Base-by-base conservation (phyloP, 2,888 invertebrate genomes). In the Nipponacmea schrenckii region DNA sequence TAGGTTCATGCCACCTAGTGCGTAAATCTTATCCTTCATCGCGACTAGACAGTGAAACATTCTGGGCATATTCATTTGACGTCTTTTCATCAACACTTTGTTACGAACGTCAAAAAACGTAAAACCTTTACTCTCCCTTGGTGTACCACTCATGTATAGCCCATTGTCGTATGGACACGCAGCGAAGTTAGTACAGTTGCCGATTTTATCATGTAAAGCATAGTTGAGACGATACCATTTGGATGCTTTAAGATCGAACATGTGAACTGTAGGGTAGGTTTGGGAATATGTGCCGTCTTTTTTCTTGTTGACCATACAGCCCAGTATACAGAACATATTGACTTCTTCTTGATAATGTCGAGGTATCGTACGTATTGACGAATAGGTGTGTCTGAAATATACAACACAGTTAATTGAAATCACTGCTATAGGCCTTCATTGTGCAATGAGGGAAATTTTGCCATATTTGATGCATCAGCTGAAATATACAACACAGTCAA, bases 351-450 rank as follows among this genome's bases (percentile, higher is more conserved):
- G 56, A 20, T 56, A 24, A 56, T 56, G 56, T 20, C 56, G 56
- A 20, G 56, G 56, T 56, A 56, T 24, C 20, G 56, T 56, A 20
- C 56, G 20, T 12, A 56, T 56, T 24, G 56, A 56, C 8, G 56
- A 56, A 56, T 56, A 56, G 20, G 56, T 56, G 20, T 56, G 56
- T 24, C 56, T 56, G 24, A 56, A 56, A 56, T 50, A 50, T 50
- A 50, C 17, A 20, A 20, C 20, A 56, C 10, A 24, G 0, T 20
- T 0, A 8, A 56, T 56, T 24, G 3, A 24, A 56, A 10, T 56
- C 24, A 24, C n/a, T 2, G 10, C 56, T 0, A 10, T 24, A 24
- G n/a, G n/a, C n/a, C n/a, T n/a, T n/a, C 20, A 56, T 12, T 56
- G 56, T 2, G 7, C n/a, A n/a, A 20, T 17, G n/a, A 20, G n/a